A percentile compares a stretch with the other conserved stretches of the same genome.
Conservation (phyloP, 2,797 vertebrate species). For the Dallia pectoralis region DNA sequence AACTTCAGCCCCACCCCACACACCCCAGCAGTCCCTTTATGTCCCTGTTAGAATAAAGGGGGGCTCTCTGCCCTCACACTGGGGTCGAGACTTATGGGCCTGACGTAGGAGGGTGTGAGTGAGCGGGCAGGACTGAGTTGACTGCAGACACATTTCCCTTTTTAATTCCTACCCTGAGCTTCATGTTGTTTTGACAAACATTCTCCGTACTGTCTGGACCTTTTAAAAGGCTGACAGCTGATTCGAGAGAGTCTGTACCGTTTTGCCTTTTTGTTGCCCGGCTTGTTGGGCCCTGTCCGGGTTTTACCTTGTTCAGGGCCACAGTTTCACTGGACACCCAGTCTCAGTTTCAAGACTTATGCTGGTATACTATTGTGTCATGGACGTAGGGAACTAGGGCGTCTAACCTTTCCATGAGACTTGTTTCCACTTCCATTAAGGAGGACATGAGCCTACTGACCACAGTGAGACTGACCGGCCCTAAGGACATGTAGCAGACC, state of each 20-base stretch:
- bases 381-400: too few species aligned
- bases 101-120: not conserved
- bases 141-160: conserved; percentile 19
- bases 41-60: not conserved
- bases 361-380: too few species aligned
- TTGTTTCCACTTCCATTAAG: too few species aligned
- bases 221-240: not conserved
- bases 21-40: not conserved
- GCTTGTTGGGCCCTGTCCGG: too few species aligned
- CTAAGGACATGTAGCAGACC: too few species aligned
- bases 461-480: too few species aligned
- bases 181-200: not conserved
- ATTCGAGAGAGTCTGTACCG: not conserved
- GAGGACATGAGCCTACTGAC: too few species aligned
- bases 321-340: too few species aligned
- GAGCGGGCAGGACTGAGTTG: conserved; percentile 2
- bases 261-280: not conserved
- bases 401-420: too few species aligned
- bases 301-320: too few species aligned
- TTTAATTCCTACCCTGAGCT: not conserved
- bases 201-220: not conserved
- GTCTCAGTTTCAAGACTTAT: too few species aligned
- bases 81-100: not conserved
- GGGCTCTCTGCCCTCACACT: not conserved
- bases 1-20: not conserved